Conservation (phyloP, 2,888 invertebrate genomes). For the Unio delphinus region DNA sequence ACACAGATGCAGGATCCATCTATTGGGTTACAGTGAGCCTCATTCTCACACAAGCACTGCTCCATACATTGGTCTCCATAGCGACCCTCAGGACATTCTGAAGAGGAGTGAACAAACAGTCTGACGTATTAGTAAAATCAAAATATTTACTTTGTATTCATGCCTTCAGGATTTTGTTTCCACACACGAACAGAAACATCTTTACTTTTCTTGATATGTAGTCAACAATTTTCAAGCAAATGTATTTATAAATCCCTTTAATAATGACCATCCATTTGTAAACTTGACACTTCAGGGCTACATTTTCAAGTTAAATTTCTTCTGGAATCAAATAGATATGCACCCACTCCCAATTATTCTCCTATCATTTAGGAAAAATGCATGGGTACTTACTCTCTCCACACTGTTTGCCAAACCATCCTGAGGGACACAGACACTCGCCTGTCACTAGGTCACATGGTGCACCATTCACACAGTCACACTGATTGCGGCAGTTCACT, state of each 20-base stretch:
- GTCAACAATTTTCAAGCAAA: no score
- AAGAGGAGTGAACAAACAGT: slow-evolving; percentile 4
- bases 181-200: neutral
- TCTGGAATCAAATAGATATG: neutral
- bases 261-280: no score
- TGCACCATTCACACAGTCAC: slow-evolving; percentile 63
- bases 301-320: no score
- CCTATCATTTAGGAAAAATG: neutral
- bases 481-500: slow-evolving; percentile 59
- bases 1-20: slow-evolving; percentile 77
- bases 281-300: no score
- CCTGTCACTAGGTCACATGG: slow-evolving; percentile 66
- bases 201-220: no score
- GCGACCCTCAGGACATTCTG: slow-evolving; percentile 77
- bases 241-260: no score
- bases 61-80: slow-evolving; percentile 75
- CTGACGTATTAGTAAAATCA: neutral
- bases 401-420: slow-evolving; percentile 67
- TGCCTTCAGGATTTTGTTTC: neutral
- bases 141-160: neutral
- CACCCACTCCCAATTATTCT: neutral
- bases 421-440: slow-evolving; percentile 69
- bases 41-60: slow-evolving; percentile 67
- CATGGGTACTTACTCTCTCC: slow-evolving; percentile 50
- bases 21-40: slow-evolving; percentile 89